Evolutionary conservation across 2,888 invertebrate species (phyloP).

Genomic region (Schrankia costaestrigalis): DNA sequence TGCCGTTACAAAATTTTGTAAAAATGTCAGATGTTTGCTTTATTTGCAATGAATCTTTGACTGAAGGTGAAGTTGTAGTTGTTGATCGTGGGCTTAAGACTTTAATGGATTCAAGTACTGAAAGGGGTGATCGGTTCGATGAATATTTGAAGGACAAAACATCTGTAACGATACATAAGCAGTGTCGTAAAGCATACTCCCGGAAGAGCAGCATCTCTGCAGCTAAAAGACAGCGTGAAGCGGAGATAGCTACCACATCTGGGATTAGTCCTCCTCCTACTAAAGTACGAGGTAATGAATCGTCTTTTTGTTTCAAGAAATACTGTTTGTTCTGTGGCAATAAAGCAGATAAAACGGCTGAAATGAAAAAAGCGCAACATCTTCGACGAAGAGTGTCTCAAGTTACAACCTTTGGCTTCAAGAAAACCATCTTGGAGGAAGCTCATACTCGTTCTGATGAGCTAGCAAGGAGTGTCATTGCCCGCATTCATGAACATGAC

Average conservation of each 20-base stretch:
- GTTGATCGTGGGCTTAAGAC: constrained; percentile 32
- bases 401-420: too few species aligned
- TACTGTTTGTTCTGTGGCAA: too few species aligned
- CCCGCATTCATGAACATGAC: constrained; percentile 22
- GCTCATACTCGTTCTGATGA: constrained; percentile 22
- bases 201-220: too few species aligned
- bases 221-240: too few species aligned
- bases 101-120: constrained; percentile 30
- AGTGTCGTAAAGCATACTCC: too few species aligned
- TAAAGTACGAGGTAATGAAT: too few species aligned
- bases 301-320: too few species aligned
- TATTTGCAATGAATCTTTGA: constrained; percentile 37
- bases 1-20: too few species aligned
- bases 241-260: too few species aligned
- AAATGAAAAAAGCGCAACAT: too few species aligned
- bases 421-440: constrained; percentile 11
- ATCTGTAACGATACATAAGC: constrained; percentile 34
- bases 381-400: too few species aligned
- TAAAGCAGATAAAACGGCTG: neutral
- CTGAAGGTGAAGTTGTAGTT: constrained; percentile 36
- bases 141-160: constrained; percentile 25
- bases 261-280: too few species aligned
- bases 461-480: constrained; percentile 32
- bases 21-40: constrained; percentile 28
- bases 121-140: constrained; percentile 32